phyloP scores from a whole-genome alignment of 2,888 invertebrate genomes.

The Thelaira solivaga region DNA sequence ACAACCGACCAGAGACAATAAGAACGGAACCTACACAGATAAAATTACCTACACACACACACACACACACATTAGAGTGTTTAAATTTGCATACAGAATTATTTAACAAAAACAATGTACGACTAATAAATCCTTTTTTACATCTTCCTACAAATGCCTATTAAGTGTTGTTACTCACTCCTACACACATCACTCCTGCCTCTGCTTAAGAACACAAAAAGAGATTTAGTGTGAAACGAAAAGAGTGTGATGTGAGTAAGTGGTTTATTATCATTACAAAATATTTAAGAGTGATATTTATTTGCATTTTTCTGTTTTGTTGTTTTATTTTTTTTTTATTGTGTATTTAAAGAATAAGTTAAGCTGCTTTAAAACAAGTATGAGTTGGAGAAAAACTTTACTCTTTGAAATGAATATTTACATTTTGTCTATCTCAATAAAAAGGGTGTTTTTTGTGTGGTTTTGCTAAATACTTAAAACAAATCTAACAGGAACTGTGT shows the following conservation, averaged over 20 bases:
- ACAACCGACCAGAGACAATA: too few relatives aligned
- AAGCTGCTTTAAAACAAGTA: slow-evolving; percentile 33
- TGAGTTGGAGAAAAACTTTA: slow-evolving; percentile 7
- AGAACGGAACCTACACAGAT: slow-evolving; percentile 43
- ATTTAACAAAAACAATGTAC: slow-evolving; percentile 40
- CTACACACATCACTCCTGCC: too few relatives aligned
- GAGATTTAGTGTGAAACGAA: slow-evolving; percentile 2
- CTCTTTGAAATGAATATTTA: neutral
- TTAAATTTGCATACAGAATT: neutral
- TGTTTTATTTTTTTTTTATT: too few relatives aligned
- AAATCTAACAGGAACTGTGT: too few relatives aligned
- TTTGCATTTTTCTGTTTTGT: slow-evolving; percentile 16
- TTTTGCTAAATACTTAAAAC: too few relatives aligned
- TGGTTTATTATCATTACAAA: slow-evolving; percentile 49
- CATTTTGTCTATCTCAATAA: neutral
- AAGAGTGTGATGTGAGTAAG: slow-evolving; percentile 40
- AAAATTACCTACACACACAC: neutral
- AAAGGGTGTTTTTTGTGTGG: neutral
- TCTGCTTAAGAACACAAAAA: slow-evolving; percentile 20
- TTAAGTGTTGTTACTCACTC: slow-evolving; percentile 43
- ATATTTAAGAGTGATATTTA: slow-evolving; percentile 35
- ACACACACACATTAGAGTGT: neutral
- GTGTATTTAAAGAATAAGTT: neutral
- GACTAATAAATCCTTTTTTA: slow-evolving; percentile 53
- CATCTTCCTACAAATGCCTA: slow-evolving; percentile 21